Base-by-base conservation (phyloP, 1,140 invertebrate species). In the Drosophila sulfurigaster region DNA sequence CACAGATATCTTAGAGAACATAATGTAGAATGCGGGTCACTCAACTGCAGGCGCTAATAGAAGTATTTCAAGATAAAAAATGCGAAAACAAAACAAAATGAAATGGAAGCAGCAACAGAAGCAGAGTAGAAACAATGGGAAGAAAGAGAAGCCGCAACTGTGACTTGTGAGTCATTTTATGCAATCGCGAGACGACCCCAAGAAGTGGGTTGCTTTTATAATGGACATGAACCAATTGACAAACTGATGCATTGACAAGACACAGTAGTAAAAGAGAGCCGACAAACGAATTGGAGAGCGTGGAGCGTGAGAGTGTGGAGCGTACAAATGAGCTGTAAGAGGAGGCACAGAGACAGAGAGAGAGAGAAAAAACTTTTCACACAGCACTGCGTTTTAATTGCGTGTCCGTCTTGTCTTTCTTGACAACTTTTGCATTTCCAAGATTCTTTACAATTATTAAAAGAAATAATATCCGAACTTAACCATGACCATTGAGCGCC, bases 81-180 rank as follows among this genome's bases (percentile, higher is more conserved):
- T 73, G 59, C 32, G 20, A 16, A 64, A 64, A 54, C 38, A 59
- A 82, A 75, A 76, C 74, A 72, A 66, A 41, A 64, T 54, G 41
- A 52, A 62, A 51, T 57, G 63, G 28, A 63, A 59, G 20, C 5
- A 45, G 35, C 8, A 56, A 5, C n/a, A 25, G 20, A 25, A 25
- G 20, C 20, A 25, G 20, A 38, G 16, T 72, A 81, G 58, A 82
- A 64, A 63, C 75, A 78, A 35, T 43, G 63, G 57, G 73, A 66
- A 41, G 78, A 80, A 77, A 68, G 67, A 70, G 64, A 81, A 78
- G 62, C 62, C 75, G 75, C 69, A 56, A 60, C 56, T 25, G 48
- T 45, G 70, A 69, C 71, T 81, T 85, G 85, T 88, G 85, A 89
- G 58, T 89, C 85, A 89, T 89, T 89, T 89, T 89, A 81, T 89